phyloP scores from a whole-genome alignment of 2,113 vertebrate genomes.

The Zootoca vivipara region DNA sequence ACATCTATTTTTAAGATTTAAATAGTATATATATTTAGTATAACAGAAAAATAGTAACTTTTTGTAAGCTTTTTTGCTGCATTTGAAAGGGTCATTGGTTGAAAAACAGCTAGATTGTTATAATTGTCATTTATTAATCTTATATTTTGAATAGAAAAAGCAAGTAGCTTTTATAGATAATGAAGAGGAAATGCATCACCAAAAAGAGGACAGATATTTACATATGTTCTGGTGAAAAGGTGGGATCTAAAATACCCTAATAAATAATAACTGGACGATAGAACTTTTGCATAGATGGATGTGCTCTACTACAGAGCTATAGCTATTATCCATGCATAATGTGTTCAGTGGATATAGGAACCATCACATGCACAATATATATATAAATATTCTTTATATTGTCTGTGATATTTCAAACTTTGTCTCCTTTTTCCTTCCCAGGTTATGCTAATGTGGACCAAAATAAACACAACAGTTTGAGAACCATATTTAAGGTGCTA shows the following conservation, averaged over 20 bases:
- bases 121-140: background rate
- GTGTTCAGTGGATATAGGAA: background rate
- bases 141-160: background rate
- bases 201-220: too few relatives aligned
- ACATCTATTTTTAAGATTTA: too few relatives aligned
- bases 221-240: background rate
- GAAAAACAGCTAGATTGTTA: slow-evolving; percentile 22
- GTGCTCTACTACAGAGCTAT: background rate
- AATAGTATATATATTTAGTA: background rate
- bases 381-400: background rate
- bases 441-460: background rate
- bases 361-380: background rate
- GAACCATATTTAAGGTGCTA: background rate
- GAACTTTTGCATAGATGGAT: background rate
- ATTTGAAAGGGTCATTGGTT: slow-evolving; percentile 30
- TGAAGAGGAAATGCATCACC: too few relatives aligned
- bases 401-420: background rate
- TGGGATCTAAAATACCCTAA: background rate
- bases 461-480: background rate
- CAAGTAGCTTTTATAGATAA: too few relatives aligned
- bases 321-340: background rate
- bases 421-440: background rate
- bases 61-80: background rate
- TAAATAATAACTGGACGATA: background rate
- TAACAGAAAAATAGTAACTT: background rate